These are phyloP conservation scores for Steinernema feltiae DNA, from an alignment of 1,140 invertebrate genomes.

Conservation along the genomic window DNA sequence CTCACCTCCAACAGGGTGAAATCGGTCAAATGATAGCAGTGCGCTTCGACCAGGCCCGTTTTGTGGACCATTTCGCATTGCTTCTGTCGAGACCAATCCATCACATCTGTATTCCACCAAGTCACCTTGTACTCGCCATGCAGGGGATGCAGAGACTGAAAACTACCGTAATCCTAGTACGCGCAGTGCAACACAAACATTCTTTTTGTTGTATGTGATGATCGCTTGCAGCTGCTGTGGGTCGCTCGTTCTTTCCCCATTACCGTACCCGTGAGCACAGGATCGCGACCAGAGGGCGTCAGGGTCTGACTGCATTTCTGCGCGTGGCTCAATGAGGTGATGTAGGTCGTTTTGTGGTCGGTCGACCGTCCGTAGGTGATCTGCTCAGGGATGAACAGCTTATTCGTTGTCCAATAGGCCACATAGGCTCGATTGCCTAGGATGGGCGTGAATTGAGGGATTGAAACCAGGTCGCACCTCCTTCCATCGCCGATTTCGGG, in stretches of 20 bases:
- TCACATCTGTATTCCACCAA: not conserved
- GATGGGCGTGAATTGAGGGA: not conserved
- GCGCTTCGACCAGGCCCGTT: not conserved
- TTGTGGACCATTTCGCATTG: not conserved
- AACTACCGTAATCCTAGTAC: not conserved
- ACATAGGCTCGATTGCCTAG: not conserved
- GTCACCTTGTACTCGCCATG: not conserved
- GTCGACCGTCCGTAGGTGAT: not conserved
- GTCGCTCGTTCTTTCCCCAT: not conserved
- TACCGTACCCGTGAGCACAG: not conserved
- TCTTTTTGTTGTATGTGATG: conserved; percentile 16
- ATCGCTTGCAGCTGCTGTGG: not conserved
- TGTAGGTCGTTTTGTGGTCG: not conserved
- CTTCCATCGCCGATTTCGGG: not conserved
- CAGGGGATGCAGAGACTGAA: conserved; percentile 21
- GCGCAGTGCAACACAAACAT: not conserved
- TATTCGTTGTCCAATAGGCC: not conserved
- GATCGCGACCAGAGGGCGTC: not conserved
- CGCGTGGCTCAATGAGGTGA: not conserved
- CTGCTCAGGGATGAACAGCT: not conserved
- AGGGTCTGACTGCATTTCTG: not conserved
- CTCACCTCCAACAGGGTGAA: not conserved
- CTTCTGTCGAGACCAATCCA: not conserved
- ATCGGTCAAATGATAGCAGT: conserved; percentile 1
- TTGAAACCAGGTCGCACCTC: not conserved